Base-by-base conservation (phyloP, 2,888 invertebrate species). In the Lasioglossum malachurum region DNA sequence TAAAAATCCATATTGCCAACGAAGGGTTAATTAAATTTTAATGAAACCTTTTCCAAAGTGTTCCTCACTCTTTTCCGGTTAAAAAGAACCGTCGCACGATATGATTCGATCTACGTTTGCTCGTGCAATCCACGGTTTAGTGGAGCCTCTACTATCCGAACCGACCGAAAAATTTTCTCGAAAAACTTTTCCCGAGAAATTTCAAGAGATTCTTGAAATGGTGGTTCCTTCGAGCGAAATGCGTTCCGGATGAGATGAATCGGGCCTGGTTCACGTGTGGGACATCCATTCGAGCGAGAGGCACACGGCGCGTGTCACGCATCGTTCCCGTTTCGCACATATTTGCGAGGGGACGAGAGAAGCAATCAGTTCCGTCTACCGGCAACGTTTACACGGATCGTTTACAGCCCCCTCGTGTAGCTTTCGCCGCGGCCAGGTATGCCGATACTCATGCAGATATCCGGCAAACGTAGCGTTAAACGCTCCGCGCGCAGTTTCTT, bases 311-410 rank as follows among this genome's bases (percentile, higher is more conserved):
- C 72, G 83, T 77, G 77, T 53, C 67, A 75, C 72, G 77, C 80
- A 72, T n/a, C 53, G 76, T 64, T 53, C 75, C 46, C 69, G 64
- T 83, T 57, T 83, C 87, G 78, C 80, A 81, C 44, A 83, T 84
- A 78, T 87, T 89, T 85, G 82, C 82, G 8, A 76, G 73, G 53
- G 83, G 64, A 64, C 72, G 86, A 69, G 87, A 82, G 84, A 86
- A 90, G 89, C 91, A 91, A 91, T 91, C 91, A 89, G 91, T 91
- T 91, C 88, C 89, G 91, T 91, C 90, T 90, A 89, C 91, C 77
- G 81, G 86, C 88, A 86, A 86, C 91, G 88, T 91, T 90, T 90
- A 90, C 89, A 90, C 72, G 89, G 89, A 91, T 90, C 91, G 88
- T 91, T 91, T 89, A 84, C 91, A 84, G 80, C 78, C 74, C 75